Conservation (phyloP, 2,797 vertebrate genomes). For the Pipistrellus kuhlii region DNA sequence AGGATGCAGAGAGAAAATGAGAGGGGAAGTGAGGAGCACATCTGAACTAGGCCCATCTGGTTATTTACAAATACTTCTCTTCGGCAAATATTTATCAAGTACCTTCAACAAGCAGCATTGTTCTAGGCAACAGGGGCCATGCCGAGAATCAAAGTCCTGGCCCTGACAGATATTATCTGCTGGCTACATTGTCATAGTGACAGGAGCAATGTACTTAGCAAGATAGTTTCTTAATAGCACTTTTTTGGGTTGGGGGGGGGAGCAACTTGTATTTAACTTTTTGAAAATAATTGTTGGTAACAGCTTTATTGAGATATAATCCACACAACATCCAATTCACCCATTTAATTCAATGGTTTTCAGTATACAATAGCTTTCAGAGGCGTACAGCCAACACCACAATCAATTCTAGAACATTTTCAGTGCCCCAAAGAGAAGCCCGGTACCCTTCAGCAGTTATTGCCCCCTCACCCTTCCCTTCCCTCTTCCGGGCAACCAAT, state of each 20-base stretch:
- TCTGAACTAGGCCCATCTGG: background rate
- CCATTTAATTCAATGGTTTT: background rate
- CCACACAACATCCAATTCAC: background rate
- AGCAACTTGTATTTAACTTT: slow-evolving; percentile 15
- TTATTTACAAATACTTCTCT: slow-evolving; percentile 19
- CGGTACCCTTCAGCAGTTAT: background rate
- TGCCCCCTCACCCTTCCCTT: too few relatives aligned
- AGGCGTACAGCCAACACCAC: background rate
- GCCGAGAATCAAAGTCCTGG: background rate
- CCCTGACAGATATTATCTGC: background rate
- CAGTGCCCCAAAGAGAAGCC: background rate
- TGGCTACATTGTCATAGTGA: background rate
- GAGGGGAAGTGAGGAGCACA: background rate
- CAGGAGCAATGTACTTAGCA: background rate
- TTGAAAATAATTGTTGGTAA: background rate
- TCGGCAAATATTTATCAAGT: background rate
- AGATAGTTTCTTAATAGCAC: background rate
- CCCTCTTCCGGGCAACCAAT: background rate
- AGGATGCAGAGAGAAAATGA: background rate
- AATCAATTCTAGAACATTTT: slow-evolving; percentile 32
- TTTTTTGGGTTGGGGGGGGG: background rate
- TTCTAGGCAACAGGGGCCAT: background rate
- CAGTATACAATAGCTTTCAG: background rate
- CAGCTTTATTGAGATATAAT: background rate
- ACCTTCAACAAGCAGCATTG: background rate